Conservation (phyloP, 2,888 invertebrate species). For the Caradrina clavipalpis region DNA sequence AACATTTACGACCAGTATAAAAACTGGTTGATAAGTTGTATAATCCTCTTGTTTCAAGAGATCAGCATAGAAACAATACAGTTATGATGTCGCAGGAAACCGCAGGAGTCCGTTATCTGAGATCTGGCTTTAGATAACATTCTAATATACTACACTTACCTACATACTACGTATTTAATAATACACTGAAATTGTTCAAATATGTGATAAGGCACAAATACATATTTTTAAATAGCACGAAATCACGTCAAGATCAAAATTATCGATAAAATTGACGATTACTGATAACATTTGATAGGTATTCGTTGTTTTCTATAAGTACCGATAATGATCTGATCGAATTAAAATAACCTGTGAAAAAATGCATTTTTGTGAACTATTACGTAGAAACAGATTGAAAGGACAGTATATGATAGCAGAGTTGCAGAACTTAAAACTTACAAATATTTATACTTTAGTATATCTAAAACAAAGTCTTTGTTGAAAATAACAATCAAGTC, state of each 20-base stretch:
- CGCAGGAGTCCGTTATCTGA: conserved; percentile 48
- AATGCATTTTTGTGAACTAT: background rate
- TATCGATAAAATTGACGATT: conserved; percentile 33
- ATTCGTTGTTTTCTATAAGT: conserved; percentile 5
- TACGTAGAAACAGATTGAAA: too few relatives aligned
- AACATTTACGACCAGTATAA: conserved; percentile 37
- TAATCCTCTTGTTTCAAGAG: background rate
- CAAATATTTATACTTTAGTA: too few relatives aligned
- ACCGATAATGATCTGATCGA: conserved; percentile 11
- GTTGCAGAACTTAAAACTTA: too few relatives aligned
- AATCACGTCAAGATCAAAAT: conserved; percentile 32
- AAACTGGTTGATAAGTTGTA: conserved; percentile 23
- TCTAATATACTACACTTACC: background rate
- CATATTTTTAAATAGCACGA: conserved; percentile 17
- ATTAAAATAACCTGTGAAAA: conserved; percentile 13
- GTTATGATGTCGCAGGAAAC: conserved; percentile 7
- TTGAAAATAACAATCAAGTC: too few relatives aligned
- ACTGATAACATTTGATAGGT: conserved; percentile 13
- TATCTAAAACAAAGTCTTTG: too few relatives aligned
- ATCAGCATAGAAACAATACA: conserved; percentile 14
- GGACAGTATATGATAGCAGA: too few relatives aligned
- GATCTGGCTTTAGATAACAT: conserved; percentile 36
- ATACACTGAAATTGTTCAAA: background rate
- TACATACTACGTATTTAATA: background rate
- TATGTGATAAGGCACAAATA: conserved; percentile 27